Base-by-base conservation (phyloP, 2,888 invertebrate genomes). In the Drosophila stalkeri region DNA sequence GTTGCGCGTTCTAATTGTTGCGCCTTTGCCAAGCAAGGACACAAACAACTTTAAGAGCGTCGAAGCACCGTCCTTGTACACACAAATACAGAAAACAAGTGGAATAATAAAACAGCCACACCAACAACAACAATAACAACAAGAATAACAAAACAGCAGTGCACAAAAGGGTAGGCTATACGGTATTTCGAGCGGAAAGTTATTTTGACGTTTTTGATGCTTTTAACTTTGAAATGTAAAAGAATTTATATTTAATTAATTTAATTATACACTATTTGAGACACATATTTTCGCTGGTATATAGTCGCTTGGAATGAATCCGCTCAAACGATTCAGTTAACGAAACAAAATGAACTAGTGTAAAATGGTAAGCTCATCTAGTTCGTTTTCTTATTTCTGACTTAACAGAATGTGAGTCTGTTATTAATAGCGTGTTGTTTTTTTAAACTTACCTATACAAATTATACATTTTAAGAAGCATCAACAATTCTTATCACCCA, bases 1-100 rank as follows among this genome's bases (percentile, higher is more conserved):
- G 89, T 81, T 82, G 73, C 69, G 81, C 77, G 72, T 79, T 72
- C 56, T 80, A 89, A 87, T 89, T 89, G 88, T 89, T 86, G 90
- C 85, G 90, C 85, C 72, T 87, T 79, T 62, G 41, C 31, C 59
- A 14, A 74, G 64, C 67, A 62, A 78, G 84, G 84, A 76, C 85
- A 67, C 68, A 72, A 43, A 70, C 55, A 67, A 62, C 54, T 33
- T 59, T 55, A 72, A 64, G 60, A 80, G 64, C 64, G 77, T 77
- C 72, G 54, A 61, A 80, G 44, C 55, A 54, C 61, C 67, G 78
- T 78, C 78, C 78, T 80, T 80, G 78, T 72, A 80, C 64, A 55
- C 16, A 54, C 16, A 69, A 69, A 63, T 68, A 56, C 47, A 52
- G 14, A 71, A 74, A 64, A 70, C 64, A 78, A 72, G 49, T 51